phyloP scores from a whole-genome alignment of 2,888 invertebrate species.

The Tinea semifulvella region DNA sequence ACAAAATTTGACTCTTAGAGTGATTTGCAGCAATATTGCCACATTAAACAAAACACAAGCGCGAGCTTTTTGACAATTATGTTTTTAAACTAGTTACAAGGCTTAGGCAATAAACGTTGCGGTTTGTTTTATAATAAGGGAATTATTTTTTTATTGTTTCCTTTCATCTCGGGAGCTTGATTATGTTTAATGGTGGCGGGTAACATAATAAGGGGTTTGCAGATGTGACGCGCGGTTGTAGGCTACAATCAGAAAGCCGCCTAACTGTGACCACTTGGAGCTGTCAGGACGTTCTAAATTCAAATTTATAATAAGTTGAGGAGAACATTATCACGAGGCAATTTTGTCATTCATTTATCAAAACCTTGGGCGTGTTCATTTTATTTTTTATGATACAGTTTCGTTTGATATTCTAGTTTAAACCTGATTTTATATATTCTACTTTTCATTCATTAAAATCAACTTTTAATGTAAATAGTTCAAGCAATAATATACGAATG shows the following conservation, averaged over 20 bases:
- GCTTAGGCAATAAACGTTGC: slow-evolving; percentile 4
- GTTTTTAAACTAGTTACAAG: slow-evolving; percentile 1
- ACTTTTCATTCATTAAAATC: too few species aligned
- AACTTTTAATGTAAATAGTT: too few species aligned
- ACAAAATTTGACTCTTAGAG: too few species aligned
- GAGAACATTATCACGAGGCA: neutral
- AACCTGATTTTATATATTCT: too few species aligned
- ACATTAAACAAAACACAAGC: too few species aligned
- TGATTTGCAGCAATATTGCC: too few species aligned
- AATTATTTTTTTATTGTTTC: slow-evolving; percentile 41
- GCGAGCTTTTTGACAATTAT: too few species aligned
- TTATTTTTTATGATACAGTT: too few species aligned
- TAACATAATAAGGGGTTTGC: slow-evolving; percentile 57
- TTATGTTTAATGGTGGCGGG: slow-evolving; percentile 53
- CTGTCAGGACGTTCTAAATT: slow-evolving; percentile 25
- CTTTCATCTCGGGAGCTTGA: slow-evolving; percentile 44
- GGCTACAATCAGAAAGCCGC: slow-evolving; percentile 17
- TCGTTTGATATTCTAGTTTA: too few species aligned
- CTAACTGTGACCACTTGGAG: slow-evolving; percentile 40
- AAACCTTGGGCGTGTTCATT: too few species aligned
- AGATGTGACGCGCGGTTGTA: slow-evolving; percentile 24
- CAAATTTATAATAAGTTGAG: neutral
- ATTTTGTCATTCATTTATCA: too few species aligned
- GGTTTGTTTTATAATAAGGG: slow-evolving; percentile 9
- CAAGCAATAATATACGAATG: too few species aligned